Base-by-base conservation (phyloP, 2,888 invertebrate genomes). In the Ichneumoninae sp. region DNA sequence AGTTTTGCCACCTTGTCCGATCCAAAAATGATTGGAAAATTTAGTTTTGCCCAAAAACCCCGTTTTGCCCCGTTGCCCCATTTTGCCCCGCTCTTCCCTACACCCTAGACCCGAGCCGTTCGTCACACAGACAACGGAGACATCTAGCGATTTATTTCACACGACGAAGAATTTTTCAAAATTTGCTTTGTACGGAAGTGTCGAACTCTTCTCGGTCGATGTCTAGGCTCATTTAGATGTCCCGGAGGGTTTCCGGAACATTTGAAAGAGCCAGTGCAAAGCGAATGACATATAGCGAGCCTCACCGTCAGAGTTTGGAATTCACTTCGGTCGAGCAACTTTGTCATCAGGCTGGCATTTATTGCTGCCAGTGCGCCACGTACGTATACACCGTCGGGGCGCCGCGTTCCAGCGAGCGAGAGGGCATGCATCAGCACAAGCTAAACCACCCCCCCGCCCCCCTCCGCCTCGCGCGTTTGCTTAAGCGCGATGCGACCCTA, bases 311-410 rank as follows among this genome's bases (percentile, higher is more conserved):
- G 22, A 78, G 68, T 77, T 77, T 79, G 62, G 68, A 85, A 77
- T 86, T 87, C 86, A 87, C 86, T 86, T 85, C 70, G 77, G 71
- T 57, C 69, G 79, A 54, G 83, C 76, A 82, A 88, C 87, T 87
- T 87, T 75, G 86, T 85, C 85, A 86, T 87, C 79, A 57, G 81
- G 62, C 65, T 85, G 88, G 86, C 87, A 85, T 88, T 88, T 88
- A 87, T 88, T 87, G 87, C 84, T 69, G 65, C 57, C 60, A 50
- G 71, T 84, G 50, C 75, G 71, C 47, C 76, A 54, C 69, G 76
- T 68, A 68, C 54, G 19, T 44, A 10, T 47, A 30, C 36, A 47
- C 60, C 60, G 44, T 22, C 26, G 16, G 40, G 71, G 40, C 16
- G 60, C 22, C 60, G 44, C 60, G 60, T 72, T 60, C 33, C 30